Percentiles rank a stretch among this genome's conserved stretches.
Evolutionary conservation across 2,888 invertebrate species (phyloP).

Genomic region (Theretra japonica): DNA sequence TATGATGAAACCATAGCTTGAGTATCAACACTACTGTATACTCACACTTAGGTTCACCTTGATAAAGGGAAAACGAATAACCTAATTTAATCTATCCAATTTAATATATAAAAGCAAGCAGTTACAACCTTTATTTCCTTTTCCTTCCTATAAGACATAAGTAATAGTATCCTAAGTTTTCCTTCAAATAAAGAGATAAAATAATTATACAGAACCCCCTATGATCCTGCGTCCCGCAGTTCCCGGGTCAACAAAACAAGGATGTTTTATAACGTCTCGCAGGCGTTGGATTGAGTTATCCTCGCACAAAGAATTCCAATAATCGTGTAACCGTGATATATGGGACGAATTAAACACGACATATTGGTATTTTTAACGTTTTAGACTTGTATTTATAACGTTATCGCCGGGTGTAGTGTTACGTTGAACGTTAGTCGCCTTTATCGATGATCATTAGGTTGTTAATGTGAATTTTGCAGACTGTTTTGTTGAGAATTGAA

Average conservation of each 20-base stretch:
- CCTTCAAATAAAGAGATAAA: neutral
- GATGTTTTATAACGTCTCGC: slow-evolving; percentile 24
- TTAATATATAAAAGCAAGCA: too few species aligned
- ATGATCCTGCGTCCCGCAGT: neutral
- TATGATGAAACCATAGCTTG: too few species aligned
- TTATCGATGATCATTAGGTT: slow-evolving; percentile 21
- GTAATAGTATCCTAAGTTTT: too few species aligned
- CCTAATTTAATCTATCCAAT: too few species aligned
- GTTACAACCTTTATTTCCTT: too few species aligned
- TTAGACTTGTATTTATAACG: slow-evolving; percentile 30
- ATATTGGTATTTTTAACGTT: slow-evolving; percentile 35
- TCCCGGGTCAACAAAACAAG: slow-evolving; percentile 8
- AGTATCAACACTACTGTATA: too few species aligned
- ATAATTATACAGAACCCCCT: neutral
- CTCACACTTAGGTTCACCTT: too few species aligned
- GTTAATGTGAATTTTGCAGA: neutral
- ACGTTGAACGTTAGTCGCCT: slow-evolving; percentile 15
- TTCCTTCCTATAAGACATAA: too few species aligned
- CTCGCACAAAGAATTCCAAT: slow-evolving; percentile 23
- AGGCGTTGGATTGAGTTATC: slow-evolving; percentile 34
- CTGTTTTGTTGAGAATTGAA: neutral
- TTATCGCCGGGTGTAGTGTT: slow-evolving; percentile 13
- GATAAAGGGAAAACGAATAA: too few species aligned
- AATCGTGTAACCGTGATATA: slow-evolving; percentile 26
- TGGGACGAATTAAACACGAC: slow-evolving; percentile 33